These are phyloP conservation scores for Diaprepes abbreviatus DNA, from an alignment of 2,888 invertebrate genomes.

Conservation along the genomic window DNA sequence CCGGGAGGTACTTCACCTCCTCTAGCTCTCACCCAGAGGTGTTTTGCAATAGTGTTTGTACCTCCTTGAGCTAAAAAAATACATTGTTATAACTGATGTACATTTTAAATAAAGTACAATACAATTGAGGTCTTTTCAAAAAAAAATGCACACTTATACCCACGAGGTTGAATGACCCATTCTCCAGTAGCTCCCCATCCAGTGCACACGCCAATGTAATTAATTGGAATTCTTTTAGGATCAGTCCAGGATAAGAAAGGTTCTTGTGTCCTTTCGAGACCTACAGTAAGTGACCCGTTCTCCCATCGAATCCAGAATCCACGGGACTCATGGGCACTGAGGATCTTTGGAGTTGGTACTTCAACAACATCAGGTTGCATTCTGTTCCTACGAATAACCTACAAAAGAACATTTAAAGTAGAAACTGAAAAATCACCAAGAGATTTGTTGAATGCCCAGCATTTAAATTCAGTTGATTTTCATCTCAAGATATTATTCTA, in stretches of 20 bases:
- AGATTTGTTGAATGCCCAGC: too few relatives aligned
- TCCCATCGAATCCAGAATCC: conserved; percentile 88
- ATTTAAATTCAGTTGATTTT: too few relatives aligned
- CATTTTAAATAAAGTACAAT: too few relatives aligned
- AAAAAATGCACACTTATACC: conserved; percentile 2
- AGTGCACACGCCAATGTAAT: conserved; percentile 85
- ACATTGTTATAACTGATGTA: too few relatives aligned
- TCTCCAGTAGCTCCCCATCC: conserved; percentile 88
- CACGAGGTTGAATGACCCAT: conserved; percentile 79
- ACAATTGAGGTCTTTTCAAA: too few relatives aligned
- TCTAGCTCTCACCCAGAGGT: conserved; percentile 77
- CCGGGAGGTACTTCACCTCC: conserved; percentile 80
- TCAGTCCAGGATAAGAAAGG: conserved; percentile 83
- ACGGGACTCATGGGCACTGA: conserved; percentile 81
- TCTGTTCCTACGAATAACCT: too few relatives aligned
- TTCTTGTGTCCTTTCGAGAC: conserved; percentile 74
- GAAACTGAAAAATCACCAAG: not conserved
- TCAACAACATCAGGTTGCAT: conserved; percentile 70
- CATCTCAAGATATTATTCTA: too few relatives aligned
- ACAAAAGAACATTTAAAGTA: not conserved
- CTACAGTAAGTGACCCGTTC: conserved; percentile 69
- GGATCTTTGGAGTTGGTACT: conserved; percentile 79
- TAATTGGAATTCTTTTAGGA: conserved; percentile 78
- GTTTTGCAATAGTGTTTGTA: conserved; percentile 24
- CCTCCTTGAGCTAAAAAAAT: conserved; percentile 9